Percentiles rank a stretch among this genome's conserved stretches.
phyloP scores from a whole-genome alignment of 2,888 invertebrate species.

The Itoplectis maculator region DNA sequence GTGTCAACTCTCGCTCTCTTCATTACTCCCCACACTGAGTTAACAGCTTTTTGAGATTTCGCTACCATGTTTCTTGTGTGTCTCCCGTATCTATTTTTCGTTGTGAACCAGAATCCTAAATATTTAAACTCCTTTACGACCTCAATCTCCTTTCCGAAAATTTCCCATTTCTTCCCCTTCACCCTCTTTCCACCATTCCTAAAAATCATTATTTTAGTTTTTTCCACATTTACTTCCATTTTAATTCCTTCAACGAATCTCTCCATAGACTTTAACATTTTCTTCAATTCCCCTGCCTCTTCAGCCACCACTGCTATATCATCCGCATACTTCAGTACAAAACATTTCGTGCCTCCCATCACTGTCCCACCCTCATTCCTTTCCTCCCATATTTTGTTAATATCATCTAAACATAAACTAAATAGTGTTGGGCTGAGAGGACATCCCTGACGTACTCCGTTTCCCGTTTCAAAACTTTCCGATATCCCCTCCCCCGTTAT shows the following conservation, averaged over 20 bases:
- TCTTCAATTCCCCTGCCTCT: background rate
- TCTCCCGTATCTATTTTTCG: background rate
- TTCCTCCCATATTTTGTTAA: background rate
- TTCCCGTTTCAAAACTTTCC: background rate
- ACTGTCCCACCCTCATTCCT: background rate
- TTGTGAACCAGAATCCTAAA: background rate
- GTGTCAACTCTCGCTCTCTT: background rate
- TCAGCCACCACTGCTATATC: background rate
- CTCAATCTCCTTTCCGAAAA: background rate
- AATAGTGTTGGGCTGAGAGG: background rate
- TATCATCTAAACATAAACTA: background rate
- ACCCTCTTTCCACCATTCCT: background rate
- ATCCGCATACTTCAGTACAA: background rate
- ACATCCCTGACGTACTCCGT: background rate
- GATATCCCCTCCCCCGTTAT: background rate
- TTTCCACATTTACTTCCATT: background rate
- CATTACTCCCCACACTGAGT: background rate
- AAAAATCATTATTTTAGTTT: conserved; percentile 1
- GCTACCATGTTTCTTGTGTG: background rate
- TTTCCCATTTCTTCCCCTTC: background rate
- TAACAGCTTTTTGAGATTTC: background rate
- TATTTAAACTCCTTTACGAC: background rate
- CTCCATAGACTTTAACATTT: background rate
- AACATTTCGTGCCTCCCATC: background rate
- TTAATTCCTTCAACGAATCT: background rate